Conservation (phyloP, 2,888 invertebrate species). For the Chesias legatella region DNA sequence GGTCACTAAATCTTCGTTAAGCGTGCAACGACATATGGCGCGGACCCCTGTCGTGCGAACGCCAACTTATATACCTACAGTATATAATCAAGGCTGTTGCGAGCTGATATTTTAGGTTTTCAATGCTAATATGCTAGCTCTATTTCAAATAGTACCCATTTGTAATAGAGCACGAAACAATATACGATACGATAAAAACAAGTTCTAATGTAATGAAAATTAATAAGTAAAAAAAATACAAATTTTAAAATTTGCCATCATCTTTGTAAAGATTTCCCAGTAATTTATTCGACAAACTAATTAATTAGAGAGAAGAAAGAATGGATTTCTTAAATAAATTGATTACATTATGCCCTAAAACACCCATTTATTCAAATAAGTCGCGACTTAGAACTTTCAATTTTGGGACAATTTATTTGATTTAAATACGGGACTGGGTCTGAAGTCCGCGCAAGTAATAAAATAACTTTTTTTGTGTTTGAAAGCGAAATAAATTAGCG, state of each 20-base stretch:
- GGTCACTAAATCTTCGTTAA: constrained; percentile 65
- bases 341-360: constrained; percentile 14
- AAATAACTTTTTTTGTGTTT: constrained; percentile 29
- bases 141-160: no score
- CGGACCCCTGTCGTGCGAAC: constrained; percentile 32
- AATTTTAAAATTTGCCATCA: constrained; percentile 1
- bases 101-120: no score
- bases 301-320: constrained; percentile 12
- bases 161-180: no score
- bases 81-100: not conserved
- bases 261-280: constrained; percentile 2
- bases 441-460: constrained; percentile 22
- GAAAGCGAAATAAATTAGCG: constrained; percentile 37
- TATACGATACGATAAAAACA: no score
- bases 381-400: constrained; percentile 10
- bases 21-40: constrained; percentile 47
- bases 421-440: constrained; percentile 12
- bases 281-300: constrained; percentile 9
- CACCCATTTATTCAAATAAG: constrained; percentile 14
- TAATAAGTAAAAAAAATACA: constrained; percentile 1
- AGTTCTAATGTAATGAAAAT: no score
- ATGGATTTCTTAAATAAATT: constrained; percentile 12
- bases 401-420: constrained; percentile 14
- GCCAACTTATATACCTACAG: constrained; percentile 12
- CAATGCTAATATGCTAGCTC: no score